Evolutionary conservation across 2,113 vertebrate species (phyloP).

Genomic region (Sphaerodactylus townsendi): DNA sequence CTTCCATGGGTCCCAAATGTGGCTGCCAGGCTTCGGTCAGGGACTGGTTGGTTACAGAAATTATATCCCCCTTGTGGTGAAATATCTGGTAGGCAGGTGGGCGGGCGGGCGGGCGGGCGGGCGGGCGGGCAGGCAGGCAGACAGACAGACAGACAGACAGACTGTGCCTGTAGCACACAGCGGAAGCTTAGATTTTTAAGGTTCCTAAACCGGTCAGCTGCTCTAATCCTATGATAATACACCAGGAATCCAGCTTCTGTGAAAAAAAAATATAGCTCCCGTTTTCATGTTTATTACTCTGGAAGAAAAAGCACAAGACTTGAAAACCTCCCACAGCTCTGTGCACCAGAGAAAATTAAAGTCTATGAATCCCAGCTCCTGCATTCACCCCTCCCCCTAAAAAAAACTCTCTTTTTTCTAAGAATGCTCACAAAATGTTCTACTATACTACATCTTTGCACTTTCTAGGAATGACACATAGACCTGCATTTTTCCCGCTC

Average conservation of each 20-base stretch:
- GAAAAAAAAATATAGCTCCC: not conserved
- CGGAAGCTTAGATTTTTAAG: not conserved
- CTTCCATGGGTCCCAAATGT: too few relatives aligned
- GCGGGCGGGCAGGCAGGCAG: too few relatives aligned
- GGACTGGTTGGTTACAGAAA: too few relatives aligned
- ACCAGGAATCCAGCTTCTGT: not conserved
- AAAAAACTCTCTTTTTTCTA: not conserved
- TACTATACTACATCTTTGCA: too few relatives aligned
- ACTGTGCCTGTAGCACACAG: fast-evolving
- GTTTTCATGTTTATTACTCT: not conserved
- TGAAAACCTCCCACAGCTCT: not conserved
- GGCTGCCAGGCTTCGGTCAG: too few relatives aligned
- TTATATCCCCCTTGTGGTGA: too few relatives aligned
- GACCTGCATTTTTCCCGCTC: too few relatives aligned
- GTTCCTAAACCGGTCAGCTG: not conserved
- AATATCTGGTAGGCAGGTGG: too few relatives aligned
- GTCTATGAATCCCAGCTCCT: not conserved
- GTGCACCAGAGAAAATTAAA: not conserved
- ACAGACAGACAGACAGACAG: too few relatives aligned
- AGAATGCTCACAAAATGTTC: too few relatives aligned
- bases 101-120: too few relatives aligned
- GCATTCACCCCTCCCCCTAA: not conserved
- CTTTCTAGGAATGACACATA: too few relatives aligned
- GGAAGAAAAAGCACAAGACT: not conserved
- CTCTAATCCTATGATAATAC: not conserved